Conservation (phyloP, 1,140 invertebrate genomes). For the Lasioglossum albipes region DNA sequence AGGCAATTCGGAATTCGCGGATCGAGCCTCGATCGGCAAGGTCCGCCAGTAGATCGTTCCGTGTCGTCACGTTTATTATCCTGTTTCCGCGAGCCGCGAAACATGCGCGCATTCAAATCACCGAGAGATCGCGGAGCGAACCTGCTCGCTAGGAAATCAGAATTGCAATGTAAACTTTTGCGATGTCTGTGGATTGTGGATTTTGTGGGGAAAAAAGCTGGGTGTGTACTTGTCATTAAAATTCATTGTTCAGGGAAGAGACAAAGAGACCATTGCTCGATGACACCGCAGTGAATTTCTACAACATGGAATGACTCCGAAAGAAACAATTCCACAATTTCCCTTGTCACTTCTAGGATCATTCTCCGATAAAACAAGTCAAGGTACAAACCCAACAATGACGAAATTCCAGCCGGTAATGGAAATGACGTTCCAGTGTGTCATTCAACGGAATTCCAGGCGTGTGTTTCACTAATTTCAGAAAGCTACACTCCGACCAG, state of each 20-base stretch:
- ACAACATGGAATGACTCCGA: too few species aligned
- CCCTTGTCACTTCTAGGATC: too few species aligned
- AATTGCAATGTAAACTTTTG: constrained; percentile 16
- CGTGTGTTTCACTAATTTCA: neutral
- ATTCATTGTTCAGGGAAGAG: too few species aligned
- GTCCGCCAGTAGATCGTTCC: neutral
- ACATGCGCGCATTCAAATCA: constrained; percentile 5
- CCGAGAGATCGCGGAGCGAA: too few species aligned
- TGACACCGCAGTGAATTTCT: too few species aligned
- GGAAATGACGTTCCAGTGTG: neutral
- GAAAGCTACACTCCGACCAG: neutral
- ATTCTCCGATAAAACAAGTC: neutral
- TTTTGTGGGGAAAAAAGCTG: too few species aligned
- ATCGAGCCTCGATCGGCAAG: neutral
- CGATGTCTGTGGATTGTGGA: too few species aligned
- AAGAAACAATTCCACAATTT: too few species aligned
- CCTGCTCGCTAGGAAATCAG: neutral
- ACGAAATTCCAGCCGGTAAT: neutral
- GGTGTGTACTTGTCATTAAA: too few species aligned
- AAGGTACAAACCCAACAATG: neutral
- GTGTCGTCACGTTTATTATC: constrained; percentile 8
- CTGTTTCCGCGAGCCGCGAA: neutral
- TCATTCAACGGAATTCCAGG: neutral
- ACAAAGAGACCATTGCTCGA: too few species aligned
- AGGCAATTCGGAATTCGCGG: neutral